phyloP scores from a whole-genome alignment of 2,113 vertebrate genomes.

The Strix aluco region DNA sequence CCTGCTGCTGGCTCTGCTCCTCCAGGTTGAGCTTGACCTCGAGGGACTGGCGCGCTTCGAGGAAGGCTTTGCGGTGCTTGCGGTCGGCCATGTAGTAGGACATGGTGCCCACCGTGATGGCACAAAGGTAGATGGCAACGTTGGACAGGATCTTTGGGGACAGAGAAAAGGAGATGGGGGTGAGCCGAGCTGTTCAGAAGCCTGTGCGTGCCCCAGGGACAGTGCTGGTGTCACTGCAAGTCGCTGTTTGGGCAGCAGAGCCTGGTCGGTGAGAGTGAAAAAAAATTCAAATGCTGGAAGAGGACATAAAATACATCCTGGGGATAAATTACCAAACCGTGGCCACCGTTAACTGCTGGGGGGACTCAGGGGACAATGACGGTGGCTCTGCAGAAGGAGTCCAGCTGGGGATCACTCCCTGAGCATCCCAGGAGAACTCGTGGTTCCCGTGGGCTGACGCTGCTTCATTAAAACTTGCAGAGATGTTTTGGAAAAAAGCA shows the following conservation, averaged over 20 bases:
- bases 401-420: not conserved
- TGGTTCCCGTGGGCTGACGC: not conserved
- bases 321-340: not conserved
- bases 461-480: constrained; percentile 30
- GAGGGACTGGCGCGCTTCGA: constrained; percentile 93
- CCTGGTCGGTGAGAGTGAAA: accelerated
- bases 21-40: constrained; percentile 95
- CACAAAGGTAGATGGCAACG: constrained; percentile 86
- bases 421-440: not conserved
- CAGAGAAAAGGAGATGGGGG: not conserved
- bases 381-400: not conserved
- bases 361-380: accelerated
- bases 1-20: constrained; percentile 96
- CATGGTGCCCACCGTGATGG: constrained; percentile 86
- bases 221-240: accelerated
- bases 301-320: not conserved
- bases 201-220: accelerated
- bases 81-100: constrained; percentile 95
- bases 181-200: accelerated
- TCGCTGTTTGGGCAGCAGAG: not conserved
- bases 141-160: constrained; percentile 85
- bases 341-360: not conserved
- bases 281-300: not conserved
- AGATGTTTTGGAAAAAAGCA: constrained; percentile 55
- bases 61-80: constrained; percentile 93